Evolutionary conservation across 2,797 vertebrate genomes (phyloP).

Genomic region (Bradypodion pumilum): DNA sequence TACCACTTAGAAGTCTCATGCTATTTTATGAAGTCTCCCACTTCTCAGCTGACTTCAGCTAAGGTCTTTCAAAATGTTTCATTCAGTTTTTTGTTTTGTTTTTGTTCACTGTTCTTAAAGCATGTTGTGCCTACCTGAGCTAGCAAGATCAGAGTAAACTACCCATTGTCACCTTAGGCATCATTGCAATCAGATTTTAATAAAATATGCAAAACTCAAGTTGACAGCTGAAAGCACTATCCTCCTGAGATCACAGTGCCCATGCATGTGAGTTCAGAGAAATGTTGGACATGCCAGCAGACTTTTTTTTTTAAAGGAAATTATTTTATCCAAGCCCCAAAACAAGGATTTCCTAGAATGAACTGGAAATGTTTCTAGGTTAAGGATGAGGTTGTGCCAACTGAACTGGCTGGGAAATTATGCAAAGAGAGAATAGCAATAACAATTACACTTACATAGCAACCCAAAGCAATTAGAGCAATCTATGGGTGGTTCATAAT

Average conservation of each 20-base stretch:
- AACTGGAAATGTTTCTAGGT: not conserved
- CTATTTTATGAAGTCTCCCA: not conserved
- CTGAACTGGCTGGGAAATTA: not conserved
- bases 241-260: not conserved
- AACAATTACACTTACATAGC: no score
- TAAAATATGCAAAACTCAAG: not conserved
- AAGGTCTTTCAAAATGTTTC: not conserved
- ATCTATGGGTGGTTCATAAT: no score
- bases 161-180: not conserved
- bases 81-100: no score
- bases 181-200: not conserved
- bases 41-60: not conserved
- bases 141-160: not conserved
- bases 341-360: not conserved
- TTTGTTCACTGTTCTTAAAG: not conserved
- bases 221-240: not conserved
- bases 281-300: not conserved
- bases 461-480: not conserved
- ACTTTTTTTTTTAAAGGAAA: no score
- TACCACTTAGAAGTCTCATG: not conserved
- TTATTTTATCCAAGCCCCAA: not conserved
- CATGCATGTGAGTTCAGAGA: not conserved
- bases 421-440: not conserved
- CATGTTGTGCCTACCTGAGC: not conserved
- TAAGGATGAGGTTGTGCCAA: not conserved